These are phyloP conservation scores for Otolemur crassicaudatus DNA, from an alignment of 2,797 vertebrate genomes.

Conservation along the genomic window DNA sequence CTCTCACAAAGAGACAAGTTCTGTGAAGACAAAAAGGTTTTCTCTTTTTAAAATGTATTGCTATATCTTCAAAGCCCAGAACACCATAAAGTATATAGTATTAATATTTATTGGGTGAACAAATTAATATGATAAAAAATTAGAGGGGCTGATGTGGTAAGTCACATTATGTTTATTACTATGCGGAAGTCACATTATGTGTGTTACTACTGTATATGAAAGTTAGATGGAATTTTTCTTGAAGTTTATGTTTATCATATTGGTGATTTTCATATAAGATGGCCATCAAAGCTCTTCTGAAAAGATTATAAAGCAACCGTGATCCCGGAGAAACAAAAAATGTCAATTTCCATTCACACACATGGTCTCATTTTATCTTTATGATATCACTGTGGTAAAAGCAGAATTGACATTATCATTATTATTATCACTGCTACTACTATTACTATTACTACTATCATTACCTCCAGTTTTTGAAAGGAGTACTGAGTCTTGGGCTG, in stretches of 20 bases:
- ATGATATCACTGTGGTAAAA: neutral
- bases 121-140: neutral
- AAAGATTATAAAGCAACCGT: neutral
- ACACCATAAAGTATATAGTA: neutral
- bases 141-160: neutral
- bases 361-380: neutral
- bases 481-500: neutral
- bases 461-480: neutral
- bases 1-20: neutral
- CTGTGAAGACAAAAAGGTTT: neutral
- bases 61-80: neutral
- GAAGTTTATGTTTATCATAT: neutral
- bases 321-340: neutral
- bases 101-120: neutral
- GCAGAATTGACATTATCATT: neutral
- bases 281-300: neutral
- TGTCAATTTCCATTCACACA: neutral
- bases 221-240: neutral
- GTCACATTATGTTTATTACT: neutral
- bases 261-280: constrained; percentile 22
- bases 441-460: neutral
- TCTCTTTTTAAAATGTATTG: neutral
- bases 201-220: neutral
- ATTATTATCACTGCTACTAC: neutral
- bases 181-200: neutral